A percentile compares a stretch with the other conserved stretches of the same genome.
Evolutionary conservation across 2,113 vertebrate genomes (phyloP).

Genomic region (Cyprinodon tularosa): DNA sequence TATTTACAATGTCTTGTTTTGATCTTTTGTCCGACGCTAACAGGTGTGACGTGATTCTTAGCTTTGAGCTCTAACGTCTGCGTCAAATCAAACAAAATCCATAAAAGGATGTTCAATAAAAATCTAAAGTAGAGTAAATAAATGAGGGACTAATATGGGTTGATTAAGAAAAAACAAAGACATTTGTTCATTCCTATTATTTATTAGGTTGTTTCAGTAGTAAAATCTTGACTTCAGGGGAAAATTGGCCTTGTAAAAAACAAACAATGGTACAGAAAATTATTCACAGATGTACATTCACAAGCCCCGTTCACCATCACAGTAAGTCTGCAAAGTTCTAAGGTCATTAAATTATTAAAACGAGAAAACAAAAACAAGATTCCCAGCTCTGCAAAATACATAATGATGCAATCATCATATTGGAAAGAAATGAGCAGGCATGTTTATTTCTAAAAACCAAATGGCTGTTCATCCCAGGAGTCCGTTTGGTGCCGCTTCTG

Average conservation of each 20-base stretch:
- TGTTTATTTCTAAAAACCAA: background rate
- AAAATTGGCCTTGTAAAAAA: constrained; percentile 59
- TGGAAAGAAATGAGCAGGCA: background rate
- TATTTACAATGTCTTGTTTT: too few species aligned
- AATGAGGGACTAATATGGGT: too few species aligned
- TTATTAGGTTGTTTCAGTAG: background rate
- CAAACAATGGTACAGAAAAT: constrained; percentile 51
- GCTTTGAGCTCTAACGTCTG: too few species aligned
- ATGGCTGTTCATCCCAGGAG: background rate
- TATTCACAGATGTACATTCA: constrained; percentile 66
- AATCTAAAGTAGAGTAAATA: too few species aligned
- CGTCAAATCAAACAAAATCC: too few species aligned
- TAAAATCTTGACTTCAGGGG: constrained; percentile 32
- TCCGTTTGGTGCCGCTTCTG: constrained; percentile 15
- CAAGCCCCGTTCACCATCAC: constrained; percentile 10
- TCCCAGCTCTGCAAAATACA: background rate
- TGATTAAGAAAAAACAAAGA: too few species aligned
- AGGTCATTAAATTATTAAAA: constrained; percentile 3
- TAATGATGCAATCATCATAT: background rate
- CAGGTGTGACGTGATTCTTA: too few species aligned
- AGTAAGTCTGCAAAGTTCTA: constrained; percentile 3
- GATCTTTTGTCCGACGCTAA: too few species aligned
- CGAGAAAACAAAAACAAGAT: constrained; percentile 1
- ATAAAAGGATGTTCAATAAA: too few species aligned
- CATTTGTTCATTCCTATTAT: too few species aligned